Percentiles rank a stretch among this genome's conserved stretches.
These are phyloP conservation scores for Metaphire vulgaris DNA, from an alignment of 1,140 invertebrate genomes.

Conservation along the genomic window DNA sequence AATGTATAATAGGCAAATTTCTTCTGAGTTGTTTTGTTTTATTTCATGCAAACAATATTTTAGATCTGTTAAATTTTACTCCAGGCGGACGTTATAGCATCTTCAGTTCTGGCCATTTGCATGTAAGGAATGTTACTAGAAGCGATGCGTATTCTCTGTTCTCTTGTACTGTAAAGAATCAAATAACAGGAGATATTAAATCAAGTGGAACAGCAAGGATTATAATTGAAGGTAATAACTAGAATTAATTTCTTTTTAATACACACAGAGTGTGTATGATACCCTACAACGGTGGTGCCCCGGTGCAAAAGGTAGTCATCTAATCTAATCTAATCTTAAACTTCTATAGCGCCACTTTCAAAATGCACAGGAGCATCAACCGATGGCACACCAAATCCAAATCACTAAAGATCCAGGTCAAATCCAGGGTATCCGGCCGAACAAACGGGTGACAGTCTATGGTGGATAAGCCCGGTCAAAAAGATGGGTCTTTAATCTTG, in stretches of 20 bases:
- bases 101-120: slow-evolving; percentile 37
- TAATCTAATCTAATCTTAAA: neutral
- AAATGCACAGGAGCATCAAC: neutral
- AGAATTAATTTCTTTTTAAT: neutral
- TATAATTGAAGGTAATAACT: slow-evolving; percentile 80
- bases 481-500: too few relatives aligned
- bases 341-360: neutral
- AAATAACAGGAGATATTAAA: slow-evolving; percentile 83
- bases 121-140: slow-evolving; percentile 44
- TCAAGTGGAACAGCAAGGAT: slow-evolving; percentile 80
- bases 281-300: too few relatives aligned
- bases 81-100: slow-evolving; percentile 42
- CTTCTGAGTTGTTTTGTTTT: neutral
- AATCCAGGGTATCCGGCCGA: too few relatives aligned
- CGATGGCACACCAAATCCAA: too few relatives aligned
- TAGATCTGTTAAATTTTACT: slow-evolving; percentile 14
- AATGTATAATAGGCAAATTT: neutral
- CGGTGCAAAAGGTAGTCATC: too few relatives aligned
- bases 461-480: too few relatives aligned
- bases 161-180: slow-evolving; percentile 86
- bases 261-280: too few relatives aligned
- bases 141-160: slow-evolving; percentile 55
- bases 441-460: too few relatives aligned
- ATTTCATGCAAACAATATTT: neutral
- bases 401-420: too few relatives aligned